Evolutionary conservation across 2,888 invertebrate species (phyloP).

Genomic region (Leptinotarsa juncta): DNA sequence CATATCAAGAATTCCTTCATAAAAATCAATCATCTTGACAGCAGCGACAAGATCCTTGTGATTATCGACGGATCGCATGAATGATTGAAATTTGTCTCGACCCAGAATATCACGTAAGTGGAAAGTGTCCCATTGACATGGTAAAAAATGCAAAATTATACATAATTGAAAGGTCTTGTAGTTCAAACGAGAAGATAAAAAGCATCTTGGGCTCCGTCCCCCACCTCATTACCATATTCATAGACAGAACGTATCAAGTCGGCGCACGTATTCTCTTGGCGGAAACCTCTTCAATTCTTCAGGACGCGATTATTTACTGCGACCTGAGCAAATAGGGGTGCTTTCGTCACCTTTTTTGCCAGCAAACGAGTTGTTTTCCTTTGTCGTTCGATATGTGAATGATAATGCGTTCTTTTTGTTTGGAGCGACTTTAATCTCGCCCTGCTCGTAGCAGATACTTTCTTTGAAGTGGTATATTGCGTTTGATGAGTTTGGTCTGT

Average conservation of each 20-base stretch:
- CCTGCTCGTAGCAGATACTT: not conserved
- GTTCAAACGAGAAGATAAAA: slow-evolving; percentile 46
- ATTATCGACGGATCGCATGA: slow-evolving; percentile 32
- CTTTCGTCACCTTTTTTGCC: slow-evolving; percentile 40
- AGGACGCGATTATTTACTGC: slow-evolving; percentile 55
- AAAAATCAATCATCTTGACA: slow-evolving; percentile 9
- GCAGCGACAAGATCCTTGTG: slow-evolving; percentile 23
- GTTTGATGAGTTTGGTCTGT: not conserved
- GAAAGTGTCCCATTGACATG: slow-evolving; percentile 45
- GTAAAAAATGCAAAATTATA: slow-evolving; percentile 49
- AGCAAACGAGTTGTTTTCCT: slow-evolving; percentile 13
- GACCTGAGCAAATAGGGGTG: slow-evolving; percentile 49
- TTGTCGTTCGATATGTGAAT: slow-evolving; percentile 12
- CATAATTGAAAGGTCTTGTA: slow-evolving; percentile 45
- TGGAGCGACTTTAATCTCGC: not conserved
- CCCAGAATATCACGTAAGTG: slow-evolving; percentile 40
- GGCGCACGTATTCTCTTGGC: slow-evolving; percentile 59
- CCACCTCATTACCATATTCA: slow-evolving; percentile 58
- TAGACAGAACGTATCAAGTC: slow-evolving; percentile 54
- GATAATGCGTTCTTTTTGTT: not conserved
- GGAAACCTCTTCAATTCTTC: slow-evolving; percentile 58
- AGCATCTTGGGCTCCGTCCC: slow-evolving; percentile 27
- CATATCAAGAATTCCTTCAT: not conserved
- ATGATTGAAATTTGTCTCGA: slow-evolving; percentile 38
- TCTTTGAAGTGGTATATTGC: not conserved